Evolutionary conservation across 2,113 vertebrate genomes (phyloP), one percentile per base, ranked within the genome.

Genomic region (Chlorodrepanis virens): DNA sequence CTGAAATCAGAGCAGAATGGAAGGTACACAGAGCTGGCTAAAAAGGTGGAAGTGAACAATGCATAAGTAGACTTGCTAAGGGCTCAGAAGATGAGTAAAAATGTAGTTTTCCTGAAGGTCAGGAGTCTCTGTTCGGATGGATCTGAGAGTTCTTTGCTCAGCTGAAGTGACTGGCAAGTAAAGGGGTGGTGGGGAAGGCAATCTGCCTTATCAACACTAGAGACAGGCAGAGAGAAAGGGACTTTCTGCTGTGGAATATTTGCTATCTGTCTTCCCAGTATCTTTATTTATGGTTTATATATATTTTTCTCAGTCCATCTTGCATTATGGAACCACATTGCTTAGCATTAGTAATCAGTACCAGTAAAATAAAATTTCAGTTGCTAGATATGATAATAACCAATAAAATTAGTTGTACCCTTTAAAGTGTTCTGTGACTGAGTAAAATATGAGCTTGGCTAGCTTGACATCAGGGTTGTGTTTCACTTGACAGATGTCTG

Each of bases 21-120:
- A 59, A 70, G 4, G 18, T 12, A 2, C 1, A 0, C 33, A 37
- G 13, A 39, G 9, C 16, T n/a, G 39, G 16, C 42, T 54, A 9
- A 39, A 78, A 50, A 33, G 2, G 2, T 10, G 60, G 44, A 35
- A 23, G 14, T 35, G 52, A 35, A 65, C 76, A 83, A 57, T 24
- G 2, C 18, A 0, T 17, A 17, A 37, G 5, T 14, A 52, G 31
- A 6, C 6, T 33, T 63, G 31, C 6, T 21, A 44, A 63, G 8
- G 22, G 44, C 42, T 70, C 44, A 25, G 10, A n/a, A 28, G 12
- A 50, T 37, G 19, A 54, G 9, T 47, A 20, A 42, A 47, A 84
- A 49, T 11, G 3, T 24, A 21, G 23, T 31, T 79, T 82, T 71
- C 3, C 0, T 37, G 13, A 37, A n/a, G 31, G 13, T 40, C 52